Evolutionary conservation across 2,888 invertebrate species (phyloP), one percentile per base, ranked within the genome.

Genomic region (Stictocephala bisonia): DNA sequence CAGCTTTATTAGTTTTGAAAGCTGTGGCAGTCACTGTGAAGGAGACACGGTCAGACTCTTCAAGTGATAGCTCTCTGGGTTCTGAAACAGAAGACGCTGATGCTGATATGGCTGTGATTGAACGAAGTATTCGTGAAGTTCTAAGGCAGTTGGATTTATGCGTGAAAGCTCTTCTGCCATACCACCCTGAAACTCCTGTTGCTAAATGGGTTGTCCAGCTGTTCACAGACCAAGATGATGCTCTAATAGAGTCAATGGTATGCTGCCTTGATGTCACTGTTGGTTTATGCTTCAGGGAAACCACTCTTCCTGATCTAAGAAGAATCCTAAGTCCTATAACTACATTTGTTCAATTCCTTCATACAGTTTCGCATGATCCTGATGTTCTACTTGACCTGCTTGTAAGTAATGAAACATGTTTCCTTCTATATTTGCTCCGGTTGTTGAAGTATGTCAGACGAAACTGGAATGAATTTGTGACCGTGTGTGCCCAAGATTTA

Each of bases 191-290:
- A 83, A 93, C 93, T 77, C 91, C 93, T 20, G 90, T 95, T 78
- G 93, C 94, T 0, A 94, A 95, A 84, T 93, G 95, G 88, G 87
- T 96, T 66, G 93, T 95, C 73, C 93, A 93, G 83, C 85, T 96
- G 72, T 95, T 96, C 81, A 92, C 93, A 80, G 95, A 96, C 84
- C 95, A 96, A 83, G 95, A 96, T 82, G 96, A 96, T 84, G 94
- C 93, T 81, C 85, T 96, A 79, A 93, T 96, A 73, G 96, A 96
- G 85, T 92, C 94, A 2, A 95, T 96, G 95, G 93, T 96, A 6
- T 95, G 95, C 83, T 93, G 94, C 40, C 84, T 96, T 60, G 95
- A 96, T 83, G 94, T 95, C 53, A 94, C 93, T 0, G 91, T 93
- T 24, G 95, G 94, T 44, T 90, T 95, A 72, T 93, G 93, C 26